Conservation (phyloP, 2,888 invertebrate genomes). For the Mactromeris polynyma region DNA sequence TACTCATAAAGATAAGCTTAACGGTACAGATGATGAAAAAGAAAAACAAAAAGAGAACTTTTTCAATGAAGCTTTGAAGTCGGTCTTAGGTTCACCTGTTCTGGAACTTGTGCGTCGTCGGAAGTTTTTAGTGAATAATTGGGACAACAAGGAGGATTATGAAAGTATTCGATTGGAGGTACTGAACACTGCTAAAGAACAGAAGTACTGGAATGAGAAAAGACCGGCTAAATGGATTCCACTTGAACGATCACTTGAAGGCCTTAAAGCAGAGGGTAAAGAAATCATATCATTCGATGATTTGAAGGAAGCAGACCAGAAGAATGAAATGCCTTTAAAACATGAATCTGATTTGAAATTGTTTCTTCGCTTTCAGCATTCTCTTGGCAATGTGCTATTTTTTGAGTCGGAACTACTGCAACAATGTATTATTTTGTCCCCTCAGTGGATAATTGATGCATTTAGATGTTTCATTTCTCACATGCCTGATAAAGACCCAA, state of each 20-base stretch:
- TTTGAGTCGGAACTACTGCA: slow-evolving; percentile 50
- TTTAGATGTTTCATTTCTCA: slow-evolving; percentile 63
- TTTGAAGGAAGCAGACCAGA: slow-evolving; percentile 4
- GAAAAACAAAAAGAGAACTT: slow-evolving; percentile 48
- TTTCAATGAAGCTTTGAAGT: slow-evolving; percentile 55
- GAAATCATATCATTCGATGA: slow-evolving; percentile 44
- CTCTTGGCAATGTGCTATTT: slow-evolving; percentile 58
- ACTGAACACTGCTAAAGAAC: slow-evolving; percentile 31
- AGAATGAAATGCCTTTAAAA: slow-evolving; percentile 33
- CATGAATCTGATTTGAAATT: slow-evolving; percentile 25
- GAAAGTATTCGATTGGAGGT: slow-evolving; percentile 37
- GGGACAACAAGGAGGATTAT: slow-evolving; percentile 25
- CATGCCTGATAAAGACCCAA: slow-evolving; percentile 39
- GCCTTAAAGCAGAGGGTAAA: slow-evolving; percentile 45
- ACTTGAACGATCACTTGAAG: slow-evolving; percentile 49
- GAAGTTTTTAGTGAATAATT: slow-evolving; percentile 51
- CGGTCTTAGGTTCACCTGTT: slow-evolving; percentile 32
- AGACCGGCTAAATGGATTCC: slow-evolving; percentile 61
- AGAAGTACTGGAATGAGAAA: slow-evolving; percentile 52
- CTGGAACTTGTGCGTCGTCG: slow-evolving; percentile 38
- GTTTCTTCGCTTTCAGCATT: slow-evolving; percentile 59
- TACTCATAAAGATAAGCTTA: slow-evolving; percentile 55
- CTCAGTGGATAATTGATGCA: slow-evolving; percentile 64
- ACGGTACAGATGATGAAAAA: slow-evolving; percentile 46
- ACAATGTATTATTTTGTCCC: slow-evolving; percentile 50